Base-by-base conservation (phyloP, 2,113 vertebrate genomes). In the Myanophis thanlyinensis region DNA sequence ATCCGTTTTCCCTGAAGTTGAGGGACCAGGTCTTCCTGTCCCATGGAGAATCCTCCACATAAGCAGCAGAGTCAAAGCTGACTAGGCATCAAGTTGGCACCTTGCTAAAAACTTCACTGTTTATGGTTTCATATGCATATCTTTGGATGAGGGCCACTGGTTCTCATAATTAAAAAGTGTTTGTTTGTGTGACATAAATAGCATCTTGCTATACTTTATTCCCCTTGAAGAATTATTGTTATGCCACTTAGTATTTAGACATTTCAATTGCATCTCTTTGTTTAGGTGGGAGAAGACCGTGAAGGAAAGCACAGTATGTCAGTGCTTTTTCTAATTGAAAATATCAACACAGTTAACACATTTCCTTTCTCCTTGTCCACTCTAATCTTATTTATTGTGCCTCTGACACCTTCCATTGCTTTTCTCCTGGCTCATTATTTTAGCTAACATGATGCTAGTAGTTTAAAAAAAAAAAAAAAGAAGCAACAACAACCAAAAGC, bases 381-480 rank as follows among this genome's bases (percentile, higher is more conserved):
- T 97, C 95, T 94, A 95, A 97, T 97, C 95, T 95, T 97, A 96
- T 95, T 97, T 97, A 97, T 94, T 97, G 94, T 96, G 93, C 93
- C 92, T 96, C 94, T 97, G 96, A 96, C 94, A 97, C 91, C 92
- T 97, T 96, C 95, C 86, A 96, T 96, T 97, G 96, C 96, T 94
- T 92, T 95, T 96, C 35, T 93, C 30, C 51, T 88, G 90, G 93
- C 93, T 97, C 23, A 25, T 96, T 96, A 95, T 97, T 97, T 96
- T 92, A 95, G 86, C 95, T 95, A 90, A 95, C 96, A 97, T 85
- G 54, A 88, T 96, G 95, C 91, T 96, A 92, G 91, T 93, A 59
- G 25, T 25, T 8, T 87, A 80, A 80, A 73, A 35, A 54, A n/a
- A n/a, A 27, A 59, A 25, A 35, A 54, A n/a, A n/a, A 27, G 27